These are phyloP conservation scores for Stomatorhinus ivindoensis DNA, from an alignment of 2,113 vertebrate species.

Conservation along the genomic window DNA sequence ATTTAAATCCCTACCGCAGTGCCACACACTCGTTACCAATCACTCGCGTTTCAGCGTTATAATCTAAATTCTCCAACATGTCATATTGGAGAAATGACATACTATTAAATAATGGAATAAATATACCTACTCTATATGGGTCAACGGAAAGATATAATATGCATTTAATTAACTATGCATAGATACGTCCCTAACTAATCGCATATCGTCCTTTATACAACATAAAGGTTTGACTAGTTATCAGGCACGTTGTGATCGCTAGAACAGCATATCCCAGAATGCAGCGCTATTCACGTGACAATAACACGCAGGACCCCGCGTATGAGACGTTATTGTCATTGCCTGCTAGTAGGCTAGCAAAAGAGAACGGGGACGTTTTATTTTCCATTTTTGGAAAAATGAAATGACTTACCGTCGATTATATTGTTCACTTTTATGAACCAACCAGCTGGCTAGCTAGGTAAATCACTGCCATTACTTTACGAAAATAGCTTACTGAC, in stretches of 20 bases:
- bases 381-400: neutral
- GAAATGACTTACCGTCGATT: neutral
- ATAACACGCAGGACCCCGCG: neutral
- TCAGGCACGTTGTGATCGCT: neutral
- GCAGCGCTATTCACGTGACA: slow-evolving; percentile 18
- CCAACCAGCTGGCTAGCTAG: neutral
- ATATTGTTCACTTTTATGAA: neutral
- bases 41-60: neutral
- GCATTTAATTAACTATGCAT: neutral
- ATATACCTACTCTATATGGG: neutral
- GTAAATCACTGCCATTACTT: neutral
- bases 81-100: neutral
- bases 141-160: neutral
- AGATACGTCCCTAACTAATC: neutral
- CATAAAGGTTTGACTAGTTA: neutral
- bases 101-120: neutral
- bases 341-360: neutral
- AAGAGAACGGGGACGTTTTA: neutral
- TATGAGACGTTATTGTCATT: neutral
- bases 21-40: neutral
- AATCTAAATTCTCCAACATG: neutral
- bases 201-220: neutral
- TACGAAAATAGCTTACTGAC: neutral
- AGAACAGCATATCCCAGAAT: slow-evolving; percentile 33
- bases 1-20: neutral